phyloP scores from a whole-genome alignment of 2,888 invertebrate species.

The Metallyticus violacea region DNA sequence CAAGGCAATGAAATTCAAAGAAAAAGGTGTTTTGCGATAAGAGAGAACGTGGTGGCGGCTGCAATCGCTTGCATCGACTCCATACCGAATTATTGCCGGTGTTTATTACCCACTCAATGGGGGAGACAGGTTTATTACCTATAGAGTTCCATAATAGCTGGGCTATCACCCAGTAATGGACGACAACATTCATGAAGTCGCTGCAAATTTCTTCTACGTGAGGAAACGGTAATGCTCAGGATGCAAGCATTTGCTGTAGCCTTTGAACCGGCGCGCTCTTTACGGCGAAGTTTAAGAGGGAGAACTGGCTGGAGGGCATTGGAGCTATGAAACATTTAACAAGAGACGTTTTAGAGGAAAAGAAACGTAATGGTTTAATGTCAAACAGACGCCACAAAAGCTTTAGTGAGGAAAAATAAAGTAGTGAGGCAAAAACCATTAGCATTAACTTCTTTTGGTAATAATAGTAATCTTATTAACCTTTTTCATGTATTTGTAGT shows the following conservation, averaged over 20 bases:
- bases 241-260: background rate
- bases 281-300: too few species aligned
- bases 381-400: background rate
- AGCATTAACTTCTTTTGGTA: too few species aligned
- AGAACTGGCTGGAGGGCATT: background rate
- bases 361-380: background rate
- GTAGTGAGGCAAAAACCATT: too few species aligned
- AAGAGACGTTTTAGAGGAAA: background rate
- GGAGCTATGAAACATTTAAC: background rate
- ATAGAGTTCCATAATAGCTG: background rate
- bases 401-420: background rate
- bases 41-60: background rate
- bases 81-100: background rate
- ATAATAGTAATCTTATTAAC: too few species aligned
- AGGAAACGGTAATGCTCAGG: background rate
- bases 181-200: too few species aligned
- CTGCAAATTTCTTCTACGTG: background rate
- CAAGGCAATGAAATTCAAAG: background rate
- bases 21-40: background rate
- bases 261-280: background rate
- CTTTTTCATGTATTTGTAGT: too few species aligned
- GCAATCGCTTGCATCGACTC: background rate
- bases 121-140: background rate
- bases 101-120: background rate
- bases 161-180: background rate